A percentile compares a stretch with the other conserved stretches of the same genome.
These are phyloP conservation scores for Pseudachorutes palmiensis DNA, from an alignment of 1,140 invertebrate species.

Conservation along the genomic window DNA sequence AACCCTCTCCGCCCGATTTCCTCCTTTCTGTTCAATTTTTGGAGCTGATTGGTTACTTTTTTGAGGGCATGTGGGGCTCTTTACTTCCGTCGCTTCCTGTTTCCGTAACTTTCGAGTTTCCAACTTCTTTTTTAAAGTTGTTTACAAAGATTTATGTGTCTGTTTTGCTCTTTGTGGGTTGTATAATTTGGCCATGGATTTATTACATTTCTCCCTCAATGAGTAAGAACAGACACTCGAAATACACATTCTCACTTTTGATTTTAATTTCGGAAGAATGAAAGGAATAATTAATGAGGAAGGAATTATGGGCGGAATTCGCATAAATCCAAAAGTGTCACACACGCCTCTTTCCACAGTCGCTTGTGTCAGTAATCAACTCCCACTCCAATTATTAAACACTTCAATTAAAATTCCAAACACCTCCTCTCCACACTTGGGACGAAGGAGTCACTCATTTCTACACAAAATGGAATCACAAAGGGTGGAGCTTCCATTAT, in stretches of 20 bases:
- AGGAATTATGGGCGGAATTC: neutral
- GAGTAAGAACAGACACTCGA: too few species aligned
- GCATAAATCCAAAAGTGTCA: neutral
- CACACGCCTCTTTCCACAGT: too few species aligned
- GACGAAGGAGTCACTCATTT: neutral
- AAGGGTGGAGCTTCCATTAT: too few species aligned
- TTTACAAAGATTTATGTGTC: slow-evolving; percentile 7
- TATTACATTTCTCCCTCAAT: neutral
- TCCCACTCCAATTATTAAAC: neutral
- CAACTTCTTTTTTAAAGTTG: neutral
- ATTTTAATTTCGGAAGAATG: neutral
- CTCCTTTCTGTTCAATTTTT: neutral
- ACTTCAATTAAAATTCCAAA: slow-evolving; percentile 5
- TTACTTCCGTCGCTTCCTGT: neutral
- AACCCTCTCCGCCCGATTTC: neutral
- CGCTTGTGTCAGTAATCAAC: neutral
- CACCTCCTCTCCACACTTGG: too few species aligned
- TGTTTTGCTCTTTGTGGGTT: neutral
- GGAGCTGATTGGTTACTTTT: neutral
- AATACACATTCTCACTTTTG: too few species aligned
- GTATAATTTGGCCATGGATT: neutral
- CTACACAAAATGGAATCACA: too few species aligned
- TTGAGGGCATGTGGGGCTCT: neutral
- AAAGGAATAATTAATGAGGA: neutral
- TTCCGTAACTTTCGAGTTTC: neutral